Evolutionary conservation across 2,888 invertebrate genomes (phyloP), one percentile per base, ranked within the genome.

Genomic region (Gnatocerus cornutus): DNA sequence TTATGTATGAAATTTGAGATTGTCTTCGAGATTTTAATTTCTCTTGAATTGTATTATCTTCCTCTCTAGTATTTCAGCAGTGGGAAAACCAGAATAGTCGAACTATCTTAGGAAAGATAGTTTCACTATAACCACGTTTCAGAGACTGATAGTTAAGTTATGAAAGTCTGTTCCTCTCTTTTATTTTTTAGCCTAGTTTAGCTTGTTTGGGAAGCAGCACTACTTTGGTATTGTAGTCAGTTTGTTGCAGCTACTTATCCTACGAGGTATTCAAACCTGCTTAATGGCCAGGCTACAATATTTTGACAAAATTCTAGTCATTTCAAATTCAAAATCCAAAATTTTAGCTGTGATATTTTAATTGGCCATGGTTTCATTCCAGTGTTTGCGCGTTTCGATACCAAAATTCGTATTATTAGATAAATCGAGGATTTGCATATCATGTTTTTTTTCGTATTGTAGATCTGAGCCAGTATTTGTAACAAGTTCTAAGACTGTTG

Each of bases 321-420:
- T 74, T 74, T 70, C 43, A 72, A 71, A 69, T 64, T 63, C 29
- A 70, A 66, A 73, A 74, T 75, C 76, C 76, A 76, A 77, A 78
- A 81, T 78, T 80, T 77, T 72, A 74, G 73, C 81, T 81, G 81
- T 81, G 81, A 81, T 81, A 78, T 76, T 78, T 78, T 74, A 66
- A 73, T 76, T 74, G 76, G 74, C 75, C 76, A 74, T 74, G 73
- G 76, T 61, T 61, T 63, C 70, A 70, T 70, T 70, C 70, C 70
- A 70, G 21, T 61, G 43, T 61, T 68, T 62, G 30, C 16, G 39
- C 37, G 27, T 14, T 59, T 43, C 45, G 46, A 48, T 27, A 39
- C 50, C 46, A 50, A 62, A 61, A 29, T 37, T 33, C 27, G 39
- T 48, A 62, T 48, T 62, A 50, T 27, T 62, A 14, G 43, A 46